Base-by-base conservation (phyloP, 2,797 vertebrate species). In the Serranus cabrilla region DNA sequence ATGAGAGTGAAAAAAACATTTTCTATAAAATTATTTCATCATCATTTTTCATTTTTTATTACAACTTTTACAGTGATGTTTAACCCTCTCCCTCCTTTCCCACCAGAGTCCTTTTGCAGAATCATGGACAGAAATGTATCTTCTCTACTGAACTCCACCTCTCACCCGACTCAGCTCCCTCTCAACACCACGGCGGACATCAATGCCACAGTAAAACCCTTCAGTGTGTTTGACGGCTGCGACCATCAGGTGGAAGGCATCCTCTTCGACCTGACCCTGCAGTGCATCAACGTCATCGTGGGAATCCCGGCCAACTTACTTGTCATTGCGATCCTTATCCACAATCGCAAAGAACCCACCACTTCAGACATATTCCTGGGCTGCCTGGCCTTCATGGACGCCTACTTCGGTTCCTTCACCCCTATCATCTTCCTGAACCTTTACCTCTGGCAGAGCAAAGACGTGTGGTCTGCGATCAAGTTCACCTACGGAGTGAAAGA, bases 401-500 rank as follows among this genome's bases (percentile, higher is more conserved):
- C 77, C 17, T 95, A 94, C 81, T 96, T 95, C 18, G 80, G 95
- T 8, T n/a, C 57, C 64, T 94, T 93, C 90, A 89, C 93, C 27
- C 89, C 93, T 0, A 1, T 95, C 45, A 83, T 2, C 46, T 89
- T 93, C n/a, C 37, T 93, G 4, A 96, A 96, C 73, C 4, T 95
- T 8, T 95, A 93, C 75, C 25, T 86, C 70, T 94, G 90, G 94
- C 7, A 82, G 2, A 95, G 91, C 80, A 92, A 88, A 45, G 16
- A 45, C 1, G 89, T 81, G 45, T 96, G 49, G 92, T 84, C 42
- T 0, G 76, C 94, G 0, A 0, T 92, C 4, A 93, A 93, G 74
- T 96, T 96, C 79, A 83, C 93, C 47, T 96, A 39, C 0, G 95
- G 95, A 0, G 93, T 96, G 21, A 96, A 96, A 81, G 95, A 96